These are phyloP conservation scores for Cryptoblepharus egeriae DNA, from an alignment of 2,797 vertebrate species.

Conservation along the genomic window DNA sequence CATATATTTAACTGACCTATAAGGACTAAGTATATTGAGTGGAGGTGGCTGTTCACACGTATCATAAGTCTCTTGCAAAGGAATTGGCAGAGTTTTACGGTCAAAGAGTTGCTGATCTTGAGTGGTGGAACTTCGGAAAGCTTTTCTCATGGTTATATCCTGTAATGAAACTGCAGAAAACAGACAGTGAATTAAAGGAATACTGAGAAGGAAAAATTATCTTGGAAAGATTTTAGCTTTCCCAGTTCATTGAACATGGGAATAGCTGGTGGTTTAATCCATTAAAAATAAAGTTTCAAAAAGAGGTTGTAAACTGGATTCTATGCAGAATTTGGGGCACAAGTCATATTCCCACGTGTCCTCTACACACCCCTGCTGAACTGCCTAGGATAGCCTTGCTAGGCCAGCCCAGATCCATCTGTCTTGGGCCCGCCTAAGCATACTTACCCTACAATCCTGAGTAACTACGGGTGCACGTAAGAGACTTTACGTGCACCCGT, in stretches of 20 bases:
- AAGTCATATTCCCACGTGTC: too few species aligned
- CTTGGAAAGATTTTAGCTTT: not conserved
- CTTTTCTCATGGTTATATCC: conserved; percentile 99
- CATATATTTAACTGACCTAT: conserved; percentile 84
- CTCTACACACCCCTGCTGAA: too few species aligned
- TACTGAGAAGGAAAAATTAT: not conserved
- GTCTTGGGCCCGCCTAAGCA: too few species aligned
- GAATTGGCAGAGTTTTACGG: conserved; percentile 92
- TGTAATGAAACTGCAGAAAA: conserved; percentile 90
- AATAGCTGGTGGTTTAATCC: not conserved
- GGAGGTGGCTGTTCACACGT: conserved; percentile 95
- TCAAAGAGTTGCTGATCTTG: conserved; percentile 98
- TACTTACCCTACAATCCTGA: too few species aligned
- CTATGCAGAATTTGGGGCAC: not conserved
- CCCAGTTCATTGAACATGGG: not conserved
- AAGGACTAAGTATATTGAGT: conserved; percentile 95
- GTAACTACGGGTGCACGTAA: too few species aligned
- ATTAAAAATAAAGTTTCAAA: not conserved
- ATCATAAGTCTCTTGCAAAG: conserved; percentile 93
- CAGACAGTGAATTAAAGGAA: not conserved
- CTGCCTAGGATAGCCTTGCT: too few species aligned
- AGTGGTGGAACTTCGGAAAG: conserved; percentile 94
- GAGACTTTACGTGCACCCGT: too few species aligned
- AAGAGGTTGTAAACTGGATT: conserved; percentile 13
- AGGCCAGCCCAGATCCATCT: too few species aligned